Base-by-base conservation (phyloP, 2,888 invertebrate genomes). In the Diogma glabrata region DNA sequence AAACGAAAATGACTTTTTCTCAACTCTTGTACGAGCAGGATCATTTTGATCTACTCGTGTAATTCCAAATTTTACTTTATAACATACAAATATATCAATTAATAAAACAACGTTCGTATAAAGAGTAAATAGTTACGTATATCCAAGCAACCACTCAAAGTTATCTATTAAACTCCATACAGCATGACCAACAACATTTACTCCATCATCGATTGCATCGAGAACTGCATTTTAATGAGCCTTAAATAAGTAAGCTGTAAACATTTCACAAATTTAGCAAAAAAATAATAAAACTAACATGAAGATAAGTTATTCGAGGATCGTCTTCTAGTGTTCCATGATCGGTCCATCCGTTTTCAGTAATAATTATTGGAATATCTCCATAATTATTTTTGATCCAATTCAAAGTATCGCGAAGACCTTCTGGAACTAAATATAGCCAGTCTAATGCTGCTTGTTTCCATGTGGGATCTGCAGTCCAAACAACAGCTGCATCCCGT, bases 271-370 rank as follows among this genome's bases (percentile, higher is more conserved):
- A n/a, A n/a, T n/a, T n/a, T n/a, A n/a, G n/a, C n/a, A n/a, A n/a
- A n/a, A n/a, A n/a, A n/a, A n/a, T n/a, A n/a, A n/a, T n/a, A n/a
- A n/a, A n/a, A n/a, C n/a, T 38, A 28, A 50, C 43, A 26, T 23
- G 38, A 10, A 54, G 49, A n/a, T 54, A 56, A 12, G 23, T 38
- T 17, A 52, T 53, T 23, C 75, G 61, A 3, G 66, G 66, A 14
- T 59, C 49, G 1, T 58, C 49, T 36, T 75, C 68, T n/a, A 65
- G 24, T 2, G 47, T 22, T 6, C 56, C 56, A 26, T 45, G 57
- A n/a, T 70, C 73, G 0, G 72, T 68, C 57, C 67, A 75, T 1
- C 78, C 78, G 56, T 77, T 78, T 57, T 79, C 79, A 0, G 73
- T 73, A 17, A 78, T 72, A 58, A 75, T 61, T 10, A 78, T 67